Evolutionary conservation across 1,140 invertebrate genomes (phyloP), one percentile per base, ranked within the genome.

Genomic region (Zaprionus vittiger): DNA sequence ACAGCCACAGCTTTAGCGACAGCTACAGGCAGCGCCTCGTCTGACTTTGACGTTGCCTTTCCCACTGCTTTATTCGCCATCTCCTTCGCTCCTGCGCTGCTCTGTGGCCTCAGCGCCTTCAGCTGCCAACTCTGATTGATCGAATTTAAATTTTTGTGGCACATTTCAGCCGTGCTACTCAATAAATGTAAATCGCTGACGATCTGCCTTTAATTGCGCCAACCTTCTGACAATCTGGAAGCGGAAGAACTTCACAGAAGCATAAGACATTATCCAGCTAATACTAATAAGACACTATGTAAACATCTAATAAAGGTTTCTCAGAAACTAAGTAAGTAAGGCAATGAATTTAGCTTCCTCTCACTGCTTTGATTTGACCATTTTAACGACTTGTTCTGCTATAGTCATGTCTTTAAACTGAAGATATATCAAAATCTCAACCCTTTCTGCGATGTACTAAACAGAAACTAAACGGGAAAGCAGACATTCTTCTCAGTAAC

Each of bases 141-240:
- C 83, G 80, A 89, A 83, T 87, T 87, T 87, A 83, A 80, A 86
- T 86, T 87, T 87, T 87, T 87, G 83, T 83, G 83, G 83, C 83
- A 80, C 80, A 87, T 87, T 80, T 86, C 73, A 77, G 63, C 77
- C 79, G 64, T 57, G 76, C 64, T 69, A 78, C 47, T 78, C 61
- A 75, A 84, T 79, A 66, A 71, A 70, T 71, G 74, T 62, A 67
- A 71, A 68, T 60, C 79, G 62, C 65, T 71, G 70, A 77, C 73
- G 80, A 65, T 12, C 65, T 60, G 37, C 41, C 70, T 78, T 78
- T 86, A 89, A 87, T 80, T 83, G 72, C 65, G 73, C 70, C 34
- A 66, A 67, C 56, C 38, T 22, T 20, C 22, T 28, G 20, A 20
- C 38, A 54, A 26, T 49, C 47, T 49, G 47, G 9, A 6, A 22